A percentile compares a stretch with the other conserved stretches of the same genome.
phyloP scores from a whole-genome alignment of 1,140 invertebrate genomes.

The Drosophila punjabiensis region DNA sequence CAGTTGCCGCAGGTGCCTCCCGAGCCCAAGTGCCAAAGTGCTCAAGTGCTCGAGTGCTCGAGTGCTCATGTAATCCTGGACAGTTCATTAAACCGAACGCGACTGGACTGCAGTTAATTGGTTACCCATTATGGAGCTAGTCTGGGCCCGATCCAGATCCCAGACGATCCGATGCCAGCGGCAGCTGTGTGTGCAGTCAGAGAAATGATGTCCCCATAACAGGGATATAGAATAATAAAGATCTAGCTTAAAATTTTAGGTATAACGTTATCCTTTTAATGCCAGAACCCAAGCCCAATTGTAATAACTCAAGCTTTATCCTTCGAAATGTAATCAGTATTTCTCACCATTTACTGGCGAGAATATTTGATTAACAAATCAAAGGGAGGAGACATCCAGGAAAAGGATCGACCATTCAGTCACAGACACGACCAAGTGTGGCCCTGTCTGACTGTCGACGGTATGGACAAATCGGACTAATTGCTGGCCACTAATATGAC shows the following conservation, averaged over 20 bases:
- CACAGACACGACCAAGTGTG: constrained; percentile 39
- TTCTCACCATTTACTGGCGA: constrained; percentile 9
- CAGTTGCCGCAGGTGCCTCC: background rate
- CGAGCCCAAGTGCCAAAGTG: constrained; percentile 7
- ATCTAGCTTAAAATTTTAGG: background rate
- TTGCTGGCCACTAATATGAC: constrained; percentile 80
- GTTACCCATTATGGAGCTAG: constrained; percentile 53
- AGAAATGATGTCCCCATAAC: constrained; percentile 8
- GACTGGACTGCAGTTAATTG: constrained; percentile 51
- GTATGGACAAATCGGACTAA: constrained; percentile 66
- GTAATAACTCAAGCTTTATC: background rate
- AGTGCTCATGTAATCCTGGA: constrained; percentile 47
- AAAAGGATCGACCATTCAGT: constrained; percentile 11
- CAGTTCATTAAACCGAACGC: constrained; percentile 54
- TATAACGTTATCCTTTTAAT: background rate
- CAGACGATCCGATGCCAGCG: constrained; percentile 9
- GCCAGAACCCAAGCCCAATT: background rate
- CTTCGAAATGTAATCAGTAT: background rate
- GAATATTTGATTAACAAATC: constrained; percentile 73
- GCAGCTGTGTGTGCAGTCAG: constrained; percentile 17
- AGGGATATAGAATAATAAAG: background rate
- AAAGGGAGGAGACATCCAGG: constrained; percentile 3
- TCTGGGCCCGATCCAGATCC: constrained; percentile 25
- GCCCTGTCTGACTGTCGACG: background rate
- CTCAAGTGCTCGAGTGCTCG: constrained; percentile 4